phyloP scores from a whole-genome alignment of 2,113 vertebrate species.

The Centropus unirufus region DNA sequence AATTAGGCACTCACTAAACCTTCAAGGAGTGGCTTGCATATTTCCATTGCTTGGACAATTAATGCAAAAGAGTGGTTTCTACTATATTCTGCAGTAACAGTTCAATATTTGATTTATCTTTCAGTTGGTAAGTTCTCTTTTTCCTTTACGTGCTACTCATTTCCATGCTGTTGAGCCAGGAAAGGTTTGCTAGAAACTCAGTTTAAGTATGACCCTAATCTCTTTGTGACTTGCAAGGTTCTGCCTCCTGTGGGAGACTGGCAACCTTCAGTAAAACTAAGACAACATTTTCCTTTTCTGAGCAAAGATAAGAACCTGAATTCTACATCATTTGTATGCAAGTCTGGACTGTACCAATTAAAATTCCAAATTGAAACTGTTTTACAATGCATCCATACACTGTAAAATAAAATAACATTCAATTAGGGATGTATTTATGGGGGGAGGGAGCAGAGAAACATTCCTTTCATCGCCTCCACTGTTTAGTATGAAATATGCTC shows the following conservation, averaged over 20 bases:
- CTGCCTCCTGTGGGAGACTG: background rate
- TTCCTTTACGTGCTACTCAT: background rate
- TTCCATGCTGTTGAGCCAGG: background rate
- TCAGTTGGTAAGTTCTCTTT: background rate
- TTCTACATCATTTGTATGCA: fast-evolving
- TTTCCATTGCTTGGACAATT: background rate
- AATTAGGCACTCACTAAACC: background rate
- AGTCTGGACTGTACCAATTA: background rate
- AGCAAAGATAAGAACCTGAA: background rate
- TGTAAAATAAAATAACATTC: background rate
- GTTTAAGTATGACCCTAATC: background rate
- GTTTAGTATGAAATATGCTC: background rate
- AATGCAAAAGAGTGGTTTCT: background rate
- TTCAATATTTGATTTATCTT: background rate
- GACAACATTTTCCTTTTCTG: background rate
- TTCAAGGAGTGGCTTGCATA: background rate
- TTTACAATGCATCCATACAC: background rate
- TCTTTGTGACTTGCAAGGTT: background rate
- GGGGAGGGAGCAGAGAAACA: background rate
- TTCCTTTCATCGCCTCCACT: background rate
- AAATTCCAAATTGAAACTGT: background rate
- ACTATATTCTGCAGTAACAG: background rate
- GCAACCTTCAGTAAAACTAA: background rate
- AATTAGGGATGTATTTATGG: background rate
- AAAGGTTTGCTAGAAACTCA: background rate